These are phyloP conservation scores for Sphaerophoria rueppellii DNA, from an alignment of 2,888 invertebrate species.

Conservation along the genomic window DNA sequence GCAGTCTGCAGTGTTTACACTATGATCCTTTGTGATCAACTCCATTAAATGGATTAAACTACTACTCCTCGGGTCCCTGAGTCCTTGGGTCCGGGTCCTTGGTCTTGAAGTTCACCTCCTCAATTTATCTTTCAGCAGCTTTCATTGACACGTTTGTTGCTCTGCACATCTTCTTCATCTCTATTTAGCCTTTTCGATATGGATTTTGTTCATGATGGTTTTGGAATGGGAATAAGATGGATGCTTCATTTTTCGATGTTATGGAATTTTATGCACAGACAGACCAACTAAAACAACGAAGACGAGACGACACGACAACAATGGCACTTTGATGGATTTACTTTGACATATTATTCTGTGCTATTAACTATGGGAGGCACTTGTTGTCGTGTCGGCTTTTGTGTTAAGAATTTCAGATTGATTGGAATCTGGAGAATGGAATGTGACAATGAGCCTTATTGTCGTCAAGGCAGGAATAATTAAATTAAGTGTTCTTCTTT, in stretches of 20 bases:
- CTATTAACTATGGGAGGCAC: constrained; percentile 55
- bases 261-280: background rate
- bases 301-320: no score
- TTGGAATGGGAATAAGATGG: background rate
- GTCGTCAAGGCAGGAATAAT: no score
- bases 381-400: constrained; percentile 12
- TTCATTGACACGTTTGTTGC: background rate
- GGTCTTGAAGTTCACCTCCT: constrained; percentile 40
- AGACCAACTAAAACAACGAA: no score
- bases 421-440: no score
- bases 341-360: constrained; percentile 55
- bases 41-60: constrained; percentile 66
- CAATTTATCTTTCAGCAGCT: background rate
- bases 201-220: background rate
- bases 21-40: constrained; percentile 69
- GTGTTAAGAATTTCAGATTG: background rate
- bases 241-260: background rate
- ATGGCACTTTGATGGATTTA: constrained; percentile 48
- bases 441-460: no score
- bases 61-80: constrained; percentile 13
- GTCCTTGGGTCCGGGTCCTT: constrained; percentile 30
- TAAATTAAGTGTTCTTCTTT: no score
- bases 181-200: background rate
- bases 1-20: constrained; percentile 36
- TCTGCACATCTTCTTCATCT: background rate